Evolutionary conservation across 2,888 invertebrate species (phyloP).

Genomic region (Lithophane ornitopus): DNA sequence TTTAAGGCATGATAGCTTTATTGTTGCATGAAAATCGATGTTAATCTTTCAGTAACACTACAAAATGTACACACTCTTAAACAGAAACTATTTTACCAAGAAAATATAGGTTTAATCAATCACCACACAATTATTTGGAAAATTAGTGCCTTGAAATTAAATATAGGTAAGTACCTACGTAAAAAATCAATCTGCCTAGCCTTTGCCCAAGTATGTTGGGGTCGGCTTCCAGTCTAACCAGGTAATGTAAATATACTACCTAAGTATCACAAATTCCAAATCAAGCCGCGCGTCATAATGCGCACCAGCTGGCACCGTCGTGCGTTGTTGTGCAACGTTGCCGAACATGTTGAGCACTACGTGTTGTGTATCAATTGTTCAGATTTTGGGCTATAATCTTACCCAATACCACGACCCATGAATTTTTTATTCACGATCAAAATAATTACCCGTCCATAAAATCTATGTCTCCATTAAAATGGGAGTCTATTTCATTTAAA

Average conservation of each 20-base stretch:
- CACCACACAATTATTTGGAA: not conserved
- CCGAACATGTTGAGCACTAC: too few relatives aligned
- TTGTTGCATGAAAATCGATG: conserved; percentile 31
- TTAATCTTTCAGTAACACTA: not conserved
- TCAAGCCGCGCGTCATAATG: too few relatives aligned
- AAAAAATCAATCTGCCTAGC: too few relatives aligned
- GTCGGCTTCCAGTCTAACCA: too few relatives aligned
- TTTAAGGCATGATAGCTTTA: conserved; percentile 24
- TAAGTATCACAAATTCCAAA: not conserved
- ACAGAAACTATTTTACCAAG: not conserved
- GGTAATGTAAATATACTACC: not conserved
- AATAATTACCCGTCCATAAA: conserved; percentile 41
- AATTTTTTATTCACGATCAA: conserved; percentile 19
- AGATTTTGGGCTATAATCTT: too few relatives aligned
- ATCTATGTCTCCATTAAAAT: conserved; percentile 50
- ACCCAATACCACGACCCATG: not conserved
- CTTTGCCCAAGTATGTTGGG: too few relatives aligned
- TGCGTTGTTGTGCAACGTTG: too few relatives aligned
- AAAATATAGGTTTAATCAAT: not conserved
- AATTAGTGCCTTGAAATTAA: not conserved
- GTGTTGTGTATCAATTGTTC: too few relatives aligned
- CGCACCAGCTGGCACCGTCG: too few relatives aligned
- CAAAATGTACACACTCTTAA: not conserved
- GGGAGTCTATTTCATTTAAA: conserved; percentile 59
- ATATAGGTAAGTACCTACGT: too few relatives aligned